Conservation (phyloP, 2,797 vertebrate genomes). For the Trematomus bernacchii region DNA sequence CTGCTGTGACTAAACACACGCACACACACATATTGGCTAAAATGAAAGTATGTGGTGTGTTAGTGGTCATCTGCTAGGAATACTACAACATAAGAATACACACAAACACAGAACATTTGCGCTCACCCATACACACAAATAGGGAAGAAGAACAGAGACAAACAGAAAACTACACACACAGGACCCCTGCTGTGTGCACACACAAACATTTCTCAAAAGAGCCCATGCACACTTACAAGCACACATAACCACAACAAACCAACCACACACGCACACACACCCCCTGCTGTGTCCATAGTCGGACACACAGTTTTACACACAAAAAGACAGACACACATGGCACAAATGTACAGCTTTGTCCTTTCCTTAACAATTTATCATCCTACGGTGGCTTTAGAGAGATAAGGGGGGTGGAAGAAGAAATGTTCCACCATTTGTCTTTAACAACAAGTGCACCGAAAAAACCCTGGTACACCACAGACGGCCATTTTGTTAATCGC, state of each 20-base stretch:
- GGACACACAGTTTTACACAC: conserved; percentile 32
- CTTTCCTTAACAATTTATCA: conserved; percentile 62
- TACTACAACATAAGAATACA: conserved; percentile 33
- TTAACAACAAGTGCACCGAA: conserved; percentile 61
- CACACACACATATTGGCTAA: conserved; percentile 22
- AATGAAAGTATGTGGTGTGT: conserved; percentile 42
- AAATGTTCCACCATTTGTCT: conserved; percentile 69
- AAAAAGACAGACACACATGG: conserved; percentile 19
- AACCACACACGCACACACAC: conserved; percentile 28
- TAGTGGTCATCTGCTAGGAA: conserved; percentile 63
- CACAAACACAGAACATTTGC: conserved; percentile 25
- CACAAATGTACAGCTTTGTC: conserved; percentile 53
- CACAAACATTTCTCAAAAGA: conserved; percentile 51
- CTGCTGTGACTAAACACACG: conserved; percentile 77
- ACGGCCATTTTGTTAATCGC: conserved; percentile 82
- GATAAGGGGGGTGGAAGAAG: conserved; percentile 48
- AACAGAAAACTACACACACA: conserved; percentile 38
- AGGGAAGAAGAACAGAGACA: conserved; percentile 17
- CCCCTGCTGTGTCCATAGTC: too few species aligned
- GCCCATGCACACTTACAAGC: conserved; percentile 29
- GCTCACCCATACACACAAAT: conserved; percentile 7
- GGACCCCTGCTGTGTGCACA: conserved; percentile 52
- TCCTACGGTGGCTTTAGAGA: conserved; percentile 40
- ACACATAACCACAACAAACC: conserved; percentile 52
- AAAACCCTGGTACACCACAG: conserved; percentile 61